phyloP scores from a whole-genome alignment of 2,888 invertebrate genomes.

The Capitulum mitella region DNA sequence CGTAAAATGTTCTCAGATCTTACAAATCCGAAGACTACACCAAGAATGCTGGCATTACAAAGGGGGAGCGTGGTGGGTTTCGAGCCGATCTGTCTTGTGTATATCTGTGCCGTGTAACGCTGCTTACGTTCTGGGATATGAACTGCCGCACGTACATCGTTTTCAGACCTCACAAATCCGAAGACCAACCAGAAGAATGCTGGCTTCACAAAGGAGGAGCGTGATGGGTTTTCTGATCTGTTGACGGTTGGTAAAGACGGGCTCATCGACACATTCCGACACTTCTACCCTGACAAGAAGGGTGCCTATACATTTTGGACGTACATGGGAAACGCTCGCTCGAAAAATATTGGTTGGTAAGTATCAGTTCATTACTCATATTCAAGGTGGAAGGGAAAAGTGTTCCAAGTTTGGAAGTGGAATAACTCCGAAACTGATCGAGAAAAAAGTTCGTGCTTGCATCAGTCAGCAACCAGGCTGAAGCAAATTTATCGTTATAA shows the following conservation, averaged over 20 bases:
- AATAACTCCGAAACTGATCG: too few species aligned
- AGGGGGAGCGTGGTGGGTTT: too few species aligned
- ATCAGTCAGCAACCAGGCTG: too few species aligned
- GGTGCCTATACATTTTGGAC: conserved; percentile 93
- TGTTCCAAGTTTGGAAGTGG: too few species aligned
- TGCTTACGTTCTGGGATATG: neutral
- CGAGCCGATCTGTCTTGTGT: neutral
- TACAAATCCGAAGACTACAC: too few species aligned
- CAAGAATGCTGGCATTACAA: too few species aligned
- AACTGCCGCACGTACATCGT: neutral
- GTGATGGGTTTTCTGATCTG: conserved; percentile 80
- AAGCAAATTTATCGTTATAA: too few species aligned
- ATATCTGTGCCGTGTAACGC: neutral
- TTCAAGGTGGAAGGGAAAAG: too few species aligned
- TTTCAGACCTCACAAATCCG: conserved; percentile 82
- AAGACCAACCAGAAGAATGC: conserved; percentile 86
- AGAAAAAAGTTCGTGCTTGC: too few species aligned
- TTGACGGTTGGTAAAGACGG: conserved; percentile 49
- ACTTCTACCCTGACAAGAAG: conserved; percentile 72
- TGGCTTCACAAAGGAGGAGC: conserved; percentile 91
- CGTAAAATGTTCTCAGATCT: too few species aligned
- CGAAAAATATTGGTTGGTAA: conserved; percentile 91
- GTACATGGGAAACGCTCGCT: conserved; percentile 76
- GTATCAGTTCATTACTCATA: conserved; percentile 38
- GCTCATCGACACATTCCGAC: conserved; percentile 80